Percentiles rank a stretch among this genome's conserved stretches.
phyloP scores from a whole-genome alignment of 2,888 invertebrate species.

The Mythimna albipuncta region DNA sequence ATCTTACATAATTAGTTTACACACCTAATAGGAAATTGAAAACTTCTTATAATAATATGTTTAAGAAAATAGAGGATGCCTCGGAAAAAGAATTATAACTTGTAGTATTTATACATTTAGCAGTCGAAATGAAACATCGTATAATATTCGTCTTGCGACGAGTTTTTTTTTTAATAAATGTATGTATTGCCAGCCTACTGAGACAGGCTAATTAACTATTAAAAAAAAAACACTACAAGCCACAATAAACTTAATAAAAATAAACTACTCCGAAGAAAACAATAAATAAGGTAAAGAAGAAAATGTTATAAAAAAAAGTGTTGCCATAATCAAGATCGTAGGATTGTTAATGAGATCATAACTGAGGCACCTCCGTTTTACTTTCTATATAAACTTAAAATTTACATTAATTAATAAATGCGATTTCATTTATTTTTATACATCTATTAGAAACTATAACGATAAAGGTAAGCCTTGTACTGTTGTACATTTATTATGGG shows the following conservation, averaged over 20 bases:
- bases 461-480: constrained; percentile 49
- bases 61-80: constrained; percentile 54
- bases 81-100: constrained; percentile 40
- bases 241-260: constrained; percentile 36
- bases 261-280: constrained; percentile 47
- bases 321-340: constrained; percentile 66
- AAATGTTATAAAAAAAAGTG: constrained; percentile 52
- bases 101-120: constrained; percentile 15
- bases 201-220: neutral
- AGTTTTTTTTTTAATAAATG: neutral
- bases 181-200: neutral
- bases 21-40: constrained; percentile 61
- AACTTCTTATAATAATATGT: constrained; percentile 42
- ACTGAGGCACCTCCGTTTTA: constrained; percentile 61
- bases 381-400: constrained; percentile 43
- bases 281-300: constrained; percentile 56
- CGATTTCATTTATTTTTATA: constrained; percentile 51
- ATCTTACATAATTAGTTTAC: constrained; percentile 52
- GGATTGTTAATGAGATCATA: constrained; percentile 67
- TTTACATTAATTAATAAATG: constrained; percentile 63
- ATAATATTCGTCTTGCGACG: neutral
- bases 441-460: constrained; percentile 42
- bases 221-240: constrained; percentile 42
- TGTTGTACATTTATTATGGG: constrained; percentile 32
- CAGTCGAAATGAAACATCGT: neutral